Base-by-base conservation (phyloP, 2,113 vertebrate genomes). In the Pangasianodon hypophthalmus region DNA sequence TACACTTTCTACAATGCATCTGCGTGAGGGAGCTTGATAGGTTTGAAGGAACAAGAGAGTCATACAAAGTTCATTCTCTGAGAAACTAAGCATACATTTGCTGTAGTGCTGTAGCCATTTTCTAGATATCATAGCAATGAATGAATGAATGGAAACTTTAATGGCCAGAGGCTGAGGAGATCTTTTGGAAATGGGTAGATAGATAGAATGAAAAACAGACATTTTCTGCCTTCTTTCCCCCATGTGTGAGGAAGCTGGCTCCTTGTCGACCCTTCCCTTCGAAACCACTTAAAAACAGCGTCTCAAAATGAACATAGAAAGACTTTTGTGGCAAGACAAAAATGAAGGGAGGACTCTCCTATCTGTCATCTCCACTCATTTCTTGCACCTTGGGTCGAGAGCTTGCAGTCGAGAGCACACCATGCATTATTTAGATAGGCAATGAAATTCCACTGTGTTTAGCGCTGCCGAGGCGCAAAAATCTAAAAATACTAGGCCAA, bases 381-480 rank as follows among this genome's bases (percentile, higher is more conserved):
- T 94, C 95, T 94, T 92, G 93, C 91, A 92, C 94, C 90, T 90
- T 44, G 64, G 90, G 91, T 91, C 89, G n/a, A n/a, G 91, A 91
- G 93, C 91, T 73, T 41, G 37, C 86, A 41, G 91, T 50, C 92
- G 85, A 89, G 92, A 94, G 94, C 92, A 91, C 84, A 91, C 88
- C 94, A 92, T 96, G 94, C 93, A 96, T 96, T 96, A 96, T 96
- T 96, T 93, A 96, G 95, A 93, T 94, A 92, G 90, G 91, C 93
- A 93, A 95, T 96, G 93, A 95, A 90, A 95, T 93, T 92, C 93
- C 92, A 90, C 86, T 91, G 93, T 95, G 94, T 95, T 93, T 86
- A 90, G 91, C 87, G 83, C 90, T 87, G 92, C 90, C 80, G 88
- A 93, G 85, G 88, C 90, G 90, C 89, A 86, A 60, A 32, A 90